Evolutionary conservation across 2,113 vertebrate species (phyloP).

Genomic region (Micronycteris hirsuta): DNA sequence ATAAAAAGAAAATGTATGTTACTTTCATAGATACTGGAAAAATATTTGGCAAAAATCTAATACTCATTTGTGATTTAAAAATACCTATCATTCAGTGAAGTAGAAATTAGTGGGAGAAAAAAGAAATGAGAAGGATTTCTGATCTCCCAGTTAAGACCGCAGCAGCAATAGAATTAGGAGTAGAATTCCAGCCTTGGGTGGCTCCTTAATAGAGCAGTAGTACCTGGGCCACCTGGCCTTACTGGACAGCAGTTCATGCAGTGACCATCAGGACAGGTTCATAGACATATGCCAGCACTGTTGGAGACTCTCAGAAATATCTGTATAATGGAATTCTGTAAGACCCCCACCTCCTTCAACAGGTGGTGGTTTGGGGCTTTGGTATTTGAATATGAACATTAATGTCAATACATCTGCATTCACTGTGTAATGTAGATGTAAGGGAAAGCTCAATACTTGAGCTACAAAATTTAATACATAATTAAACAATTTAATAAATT

Average conservation of each 20-base stretch:
- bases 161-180: not conserved
- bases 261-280: not conserved
- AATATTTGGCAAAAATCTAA: no score
- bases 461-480: not conserved
- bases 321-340: not conserved
- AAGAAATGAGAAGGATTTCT: not conserved
- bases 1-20: no score
- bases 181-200: not conserved
- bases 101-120: no score
- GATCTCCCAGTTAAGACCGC: not conserved
- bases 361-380: not conserved
- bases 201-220: not conserved
- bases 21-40: no score
- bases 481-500: conserved; percentile 23
- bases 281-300: not conserved
- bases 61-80: no score
- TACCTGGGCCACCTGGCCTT: not conserved
- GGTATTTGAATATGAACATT: not conserved
- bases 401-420: not conserved
- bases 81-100: no score
- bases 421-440: not conserved
- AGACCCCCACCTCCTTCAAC: not conserved
- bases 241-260: not conserved
- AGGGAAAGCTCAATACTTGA: not conserved
- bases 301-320: not conserved